These are phyloP conservation scores for Drosophila saltans DNA, from an alignment of 1,140 invertebrate genomes.

Conservation along the genomic window DNA sequence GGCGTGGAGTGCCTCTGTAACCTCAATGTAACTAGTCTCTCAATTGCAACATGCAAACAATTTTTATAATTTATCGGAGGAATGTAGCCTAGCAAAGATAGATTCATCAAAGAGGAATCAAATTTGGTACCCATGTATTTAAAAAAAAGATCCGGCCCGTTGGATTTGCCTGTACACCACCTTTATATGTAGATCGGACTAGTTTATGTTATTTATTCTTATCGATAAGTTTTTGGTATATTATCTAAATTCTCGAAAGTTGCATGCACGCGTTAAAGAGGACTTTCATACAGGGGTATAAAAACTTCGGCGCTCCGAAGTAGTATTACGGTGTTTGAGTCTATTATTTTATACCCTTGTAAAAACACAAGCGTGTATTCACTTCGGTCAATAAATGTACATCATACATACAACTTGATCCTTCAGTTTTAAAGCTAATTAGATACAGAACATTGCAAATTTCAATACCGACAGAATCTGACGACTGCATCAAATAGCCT, in stretches of 20 bases:
- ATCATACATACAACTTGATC: neutral
- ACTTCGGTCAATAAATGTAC: neutral
- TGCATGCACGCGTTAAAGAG: neutral
- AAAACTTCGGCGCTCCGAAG: neutral
- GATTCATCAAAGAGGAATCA: neutral
- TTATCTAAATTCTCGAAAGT: slow-evolving; percentile 1
- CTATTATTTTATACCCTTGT: neutral
- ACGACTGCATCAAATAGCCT: neutral
- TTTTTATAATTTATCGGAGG: neutral
- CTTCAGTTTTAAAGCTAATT: neutral
- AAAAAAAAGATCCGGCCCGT: neutral
- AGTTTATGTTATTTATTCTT: neutral
- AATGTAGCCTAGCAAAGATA: neutral
- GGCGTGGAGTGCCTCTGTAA: neutral
- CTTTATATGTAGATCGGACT: neutral
- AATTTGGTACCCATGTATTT: neutral
- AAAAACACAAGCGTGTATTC: neutral
- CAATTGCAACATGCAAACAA: neutral
- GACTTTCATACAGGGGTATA: neutral
- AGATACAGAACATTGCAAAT: neutral
- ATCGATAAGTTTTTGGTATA: slow-evolving; percentile 12
- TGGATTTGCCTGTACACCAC: too few relatives aligned
- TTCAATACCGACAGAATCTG: neutral
- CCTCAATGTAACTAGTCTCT: neutral
- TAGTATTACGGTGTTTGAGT: neutral